phyloP scores from a whole-genome alignment of 2,888 invertebrate species.

The Apodemia zela region DNA sequence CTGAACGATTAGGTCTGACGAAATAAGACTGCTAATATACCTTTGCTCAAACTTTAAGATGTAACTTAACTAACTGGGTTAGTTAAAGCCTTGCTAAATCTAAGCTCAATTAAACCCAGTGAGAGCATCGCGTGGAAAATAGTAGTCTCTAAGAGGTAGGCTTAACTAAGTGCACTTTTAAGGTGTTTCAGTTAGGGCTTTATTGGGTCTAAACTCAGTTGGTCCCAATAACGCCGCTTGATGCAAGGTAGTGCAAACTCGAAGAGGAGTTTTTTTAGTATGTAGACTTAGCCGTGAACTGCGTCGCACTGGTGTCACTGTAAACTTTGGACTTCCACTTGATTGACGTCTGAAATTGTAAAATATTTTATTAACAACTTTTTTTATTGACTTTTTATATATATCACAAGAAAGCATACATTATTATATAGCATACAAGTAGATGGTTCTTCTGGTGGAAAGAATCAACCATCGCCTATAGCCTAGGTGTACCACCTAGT shows the following conservation, averaged over 20 bases:
- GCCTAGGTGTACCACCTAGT: too few relatives aligned
- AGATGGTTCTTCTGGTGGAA: too few relatives aligned
- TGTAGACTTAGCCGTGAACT: slow-evolving; percentile 53
- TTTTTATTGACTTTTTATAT: too few relatives aligned
- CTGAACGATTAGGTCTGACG: too few relatives aligned
- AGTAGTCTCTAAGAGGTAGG: too few relatives aligned
- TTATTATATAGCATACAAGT: too few relatives aligned
- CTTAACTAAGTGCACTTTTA: slow-evolving; percentile 22
- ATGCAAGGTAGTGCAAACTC: slow-evolving; percentile 40
- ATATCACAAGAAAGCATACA: too few relatives aligned
- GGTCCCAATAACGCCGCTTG: slow-evolving; percentile 41
- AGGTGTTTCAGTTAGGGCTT: slow-evolving; percentile 42
- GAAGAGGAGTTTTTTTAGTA: slow-evolving; percentile 37
- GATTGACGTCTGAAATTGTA: slow-evolving; percentile 39
- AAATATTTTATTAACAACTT: neutral
- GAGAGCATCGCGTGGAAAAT: neutral
- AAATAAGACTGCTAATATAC: too few relatives aligned
- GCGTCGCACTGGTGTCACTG: slow-evolving; percentile 73
- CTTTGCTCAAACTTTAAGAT: too few relatives aligned
- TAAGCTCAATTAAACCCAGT: neutral
- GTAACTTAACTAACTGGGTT: neutral
- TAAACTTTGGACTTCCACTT: slow-evolving; percentile 42
- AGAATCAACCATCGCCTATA: too few relatives aligned
- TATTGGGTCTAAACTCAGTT: slow-evolving; percentile 44
- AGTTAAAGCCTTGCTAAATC: neutral